Evolutionary conservation across 2,888 invertebrate species (phyloP).

Genomic region (Lasius fuliginosus): DNA sequence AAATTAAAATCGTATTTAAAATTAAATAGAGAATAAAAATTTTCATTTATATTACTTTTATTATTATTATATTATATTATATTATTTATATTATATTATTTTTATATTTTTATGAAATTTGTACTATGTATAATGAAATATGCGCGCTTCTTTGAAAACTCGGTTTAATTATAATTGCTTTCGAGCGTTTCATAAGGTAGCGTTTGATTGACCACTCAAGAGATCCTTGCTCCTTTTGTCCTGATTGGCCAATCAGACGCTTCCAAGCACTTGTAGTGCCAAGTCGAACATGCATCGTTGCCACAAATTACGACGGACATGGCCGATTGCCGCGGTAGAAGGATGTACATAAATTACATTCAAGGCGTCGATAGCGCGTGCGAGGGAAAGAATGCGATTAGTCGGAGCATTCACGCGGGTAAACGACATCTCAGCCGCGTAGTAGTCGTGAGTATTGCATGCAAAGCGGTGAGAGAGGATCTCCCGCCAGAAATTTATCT

Average conservation of each 20-base stretch:
- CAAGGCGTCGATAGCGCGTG: neutral
- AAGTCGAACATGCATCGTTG: neutral
- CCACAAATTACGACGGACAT: neutral
- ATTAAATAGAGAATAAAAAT: neutral
- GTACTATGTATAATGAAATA: neutral
- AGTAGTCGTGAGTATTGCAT: constrained; percentile 40
- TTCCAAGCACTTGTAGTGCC: neutral
- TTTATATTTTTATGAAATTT: neutral
- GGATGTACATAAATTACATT: constrained; percentile 23
- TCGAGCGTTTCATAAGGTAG: neutral
- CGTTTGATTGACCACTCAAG: neutral
- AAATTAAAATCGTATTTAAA: neutral
- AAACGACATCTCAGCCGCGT: constrained; percentile 42
- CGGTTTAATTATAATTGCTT: neutral
- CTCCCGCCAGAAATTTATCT: constrained; percentile 41
- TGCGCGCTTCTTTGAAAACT: neutral
- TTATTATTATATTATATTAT: too few species aligned
- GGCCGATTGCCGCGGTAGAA: neutral
- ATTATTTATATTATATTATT: too few species aligned
- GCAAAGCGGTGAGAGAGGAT: constrained; percentile 13
- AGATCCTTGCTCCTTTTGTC: neutral
- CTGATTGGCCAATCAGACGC: neutral
- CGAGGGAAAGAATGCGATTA: constrained; percentile 27
- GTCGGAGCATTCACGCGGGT: constrained; percentile 33
- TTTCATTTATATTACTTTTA: neutral